Conservation (phyloP, 2,888 invertebrate genomes). For the Tineola bisselliella region DNA sequence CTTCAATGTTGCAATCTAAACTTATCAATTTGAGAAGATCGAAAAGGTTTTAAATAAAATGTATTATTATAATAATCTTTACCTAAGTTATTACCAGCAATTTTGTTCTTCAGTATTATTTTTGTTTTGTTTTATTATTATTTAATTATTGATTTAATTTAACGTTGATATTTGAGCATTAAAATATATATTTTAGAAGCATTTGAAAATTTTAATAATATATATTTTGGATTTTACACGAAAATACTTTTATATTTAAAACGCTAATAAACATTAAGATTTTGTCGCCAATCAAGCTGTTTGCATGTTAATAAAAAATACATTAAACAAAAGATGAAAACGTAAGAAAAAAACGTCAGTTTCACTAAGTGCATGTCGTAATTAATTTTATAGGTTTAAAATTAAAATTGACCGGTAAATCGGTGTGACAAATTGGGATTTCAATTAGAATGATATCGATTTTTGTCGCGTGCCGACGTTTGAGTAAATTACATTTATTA, state of each 20-base stretch:
- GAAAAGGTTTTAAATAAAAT: no score
- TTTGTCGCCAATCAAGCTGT: neutral
- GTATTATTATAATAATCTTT: no score
- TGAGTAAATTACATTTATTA: neutral
- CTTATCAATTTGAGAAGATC: no score
- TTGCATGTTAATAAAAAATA: neutral
- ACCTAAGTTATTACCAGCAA: no score
- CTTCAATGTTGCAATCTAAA: neutral
- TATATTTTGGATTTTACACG: no score
- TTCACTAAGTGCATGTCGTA: neutral
- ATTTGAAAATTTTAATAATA: no score
- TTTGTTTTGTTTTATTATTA: no score
- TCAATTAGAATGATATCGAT: constrained; percentile 19
- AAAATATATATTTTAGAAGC: no score
- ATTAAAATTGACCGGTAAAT: constrained; percentile 20
- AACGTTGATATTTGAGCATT: no score
- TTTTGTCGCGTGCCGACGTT: constrained; percentile 31
- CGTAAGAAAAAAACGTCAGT: neutral
- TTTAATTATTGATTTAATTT: no score
- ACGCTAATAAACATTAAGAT: neutral
- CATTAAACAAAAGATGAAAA: neutral
- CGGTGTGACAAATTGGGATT: constrained; percentile 17
- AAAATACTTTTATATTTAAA: no score
- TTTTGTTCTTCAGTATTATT: no score
- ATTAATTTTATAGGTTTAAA: neutral